phyloP scores from a whole-genome alignment of 2,888 invertebrate species.

The Drosophila monieri region DNA sequence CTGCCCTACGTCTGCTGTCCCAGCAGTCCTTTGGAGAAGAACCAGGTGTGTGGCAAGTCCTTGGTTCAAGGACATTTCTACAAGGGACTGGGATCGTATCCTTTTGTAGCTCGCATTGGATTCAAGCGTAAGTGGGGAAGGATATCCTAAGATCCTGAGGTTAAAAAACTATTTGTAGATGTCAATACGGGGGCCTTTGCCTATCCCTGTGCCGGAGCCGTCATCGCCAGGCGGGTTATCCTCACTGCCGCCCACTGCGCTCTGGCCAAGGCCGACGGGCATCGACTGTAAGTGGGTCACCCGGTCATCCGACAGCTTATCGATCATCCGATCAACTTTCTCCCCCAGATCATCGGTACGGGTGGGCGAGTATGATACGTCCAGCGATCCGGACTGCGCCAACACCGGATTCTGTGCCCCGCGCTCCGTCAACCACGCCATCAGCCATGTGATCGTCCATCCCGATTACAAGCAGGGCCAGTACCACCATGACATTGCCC shows the following conservation, averaged over 20 bases:
- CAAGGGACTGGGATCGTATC: constrained; percentile 89
- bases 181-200: constrained; percentile 88
- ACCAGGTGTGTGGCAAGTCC: constrained; percentile 87
- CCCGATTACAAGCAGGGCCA: constrained; percentile 89
- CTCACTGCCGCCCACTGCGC: constrained; percentile 92
- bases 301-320: constrained; percentile 2
- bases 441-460: constrained; percentile 91
- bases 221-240: constrained; percentile 87
- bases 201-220: constrained; percentile 91
- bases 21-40: constrained; percentile 83
- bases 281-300: constrained; percentile 87
- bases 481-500: constrained; percentile 90
- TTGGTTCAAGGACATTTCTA: constrained; percentile 88
- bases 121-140: constrained; percentile 87
- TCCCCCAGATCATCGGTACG: constrained; percentile 88
- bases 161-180: constrained; percentile 84
- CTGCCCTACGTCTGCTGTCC: constrained; percentile 84
- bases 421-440: constrained; percentile 88
- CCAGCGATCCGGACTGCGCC: constrained; percentile 90
- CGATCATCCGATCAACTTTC: constrained; percentile 21
- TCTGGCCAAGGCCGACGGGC: constrained; percentile 90
- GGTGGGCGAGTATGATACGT: constrained; percentile 90
- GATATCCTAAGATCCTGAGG: not conserved
- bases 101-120: constrained; percentile 90
- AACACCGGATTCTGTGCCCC: constrained; percentile 89